Evolutionary conservation across 2,797 vertebrate genomes (phyloP).

Genomic region (Coregonus sp.): DNA sequence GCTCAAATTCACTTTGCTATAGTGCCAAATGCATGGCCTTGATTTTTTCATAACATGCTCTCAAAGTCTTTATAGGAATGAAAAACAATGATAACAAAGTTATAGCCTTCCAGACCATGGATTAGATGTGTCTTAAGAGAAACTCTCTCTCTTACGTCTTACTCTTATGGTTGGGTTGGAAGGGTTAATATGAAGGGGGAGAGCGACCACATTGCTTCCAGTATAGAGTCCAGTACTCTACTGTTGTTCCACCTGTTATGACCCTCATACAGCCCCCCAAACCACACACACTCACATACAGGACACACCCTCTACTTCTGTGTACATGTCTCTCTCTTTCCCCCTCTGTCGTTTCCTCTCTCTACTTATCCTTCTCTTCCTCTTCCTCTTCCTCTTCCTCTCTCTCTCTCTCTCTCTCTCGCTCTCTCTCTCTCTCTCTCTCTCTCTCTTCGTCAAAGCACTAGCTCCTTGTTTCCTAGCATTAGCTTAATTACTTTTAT

Average conservation of each 20-base stretch:
- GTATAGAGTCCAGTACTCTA: no score
- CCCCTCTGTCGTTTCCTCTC: no score
- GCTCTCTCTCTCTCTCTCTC: not conserved
- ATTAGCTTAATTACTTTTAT: slow-evolving; percentile 24
- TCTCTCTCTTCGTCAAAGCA: not conserved
- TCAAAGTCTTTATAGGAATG: no score
- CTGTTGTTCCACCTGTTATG: not conserved
- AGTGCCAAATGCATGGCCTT: no score
- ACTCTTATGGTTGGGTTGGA: not conserved
- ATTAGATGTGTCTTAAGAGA: no score
- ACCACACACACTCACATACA: no score
- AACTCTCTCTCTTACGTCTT: not conserved
- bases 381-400: not conserved
- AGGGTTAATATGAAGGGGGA: not conserved
- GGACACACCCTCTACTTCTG: not conserved
- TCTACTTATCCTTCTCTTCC: not conserved
- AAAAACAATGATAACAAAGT: no score
- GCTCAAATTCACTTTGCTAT: no score
- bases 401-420: not conserved
- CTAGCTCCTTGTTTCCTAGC: slow-evolving; percentile 17
- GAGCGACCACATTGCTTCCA: not conserved
- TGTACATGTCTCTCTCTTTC: not conserved
- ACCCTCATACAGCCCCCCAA: not conserved
- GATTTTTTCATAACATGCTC: no score
- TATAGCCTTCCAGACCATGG: no score